These are phyloP conservation scores for Empidonax alnorum DNA, from an alignment of 2,113 vertebrate genomes.

Conservation along the genomic window DNA sequence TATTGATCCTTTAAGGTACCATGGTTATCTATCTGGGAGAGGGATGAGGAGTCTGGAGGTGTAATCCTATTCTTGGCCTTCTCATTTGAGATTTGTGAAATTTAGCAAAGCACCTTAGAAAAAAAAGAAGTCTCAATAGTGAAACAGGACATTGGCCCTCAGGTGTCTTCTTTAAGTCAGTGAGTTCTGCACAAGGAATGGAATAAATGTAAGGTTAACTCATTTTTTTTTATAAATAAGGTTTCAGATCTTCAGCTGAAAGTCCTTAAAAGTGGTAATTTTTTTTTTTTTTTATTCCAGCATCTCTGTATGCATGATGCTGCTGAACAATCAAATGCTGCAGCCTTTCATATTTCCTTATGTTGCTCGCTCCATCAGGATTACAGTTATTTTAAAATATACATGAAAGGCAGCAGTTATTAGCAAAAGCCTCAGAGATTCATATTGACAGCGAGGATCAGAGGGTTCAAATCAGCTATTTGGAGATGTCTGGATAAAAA, in stretches of 20 bases:
- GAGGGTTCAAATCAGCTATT: conserved; percentile 35
- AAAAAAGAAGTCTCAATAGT: neutral
- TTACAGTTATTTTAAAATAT: conserved; percentile 7
- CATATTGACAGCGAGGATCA: neutral
- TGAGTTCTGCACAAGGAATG: neutral
- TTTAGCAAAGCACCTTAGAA: neutral
- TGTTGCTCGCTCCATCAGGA: neutral
- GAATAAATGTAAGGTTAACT: neutral
- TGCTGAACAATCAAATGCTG: conserved; percentile 8
- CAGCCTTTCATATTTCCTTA: neutral
- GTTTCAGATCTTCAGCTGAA: neutral
- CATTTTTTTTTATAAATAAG: neutral
- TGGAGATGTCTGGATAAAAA: neutral
- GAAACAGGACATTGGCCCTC: neutral
- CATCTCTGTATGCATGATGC: neutral
- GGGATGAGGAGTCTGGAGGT: neutral
- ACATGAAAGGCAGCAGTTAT: conserved; percentile 3
- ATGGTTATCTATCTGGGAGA: neutral
- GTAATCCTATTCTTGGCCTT: neutral
- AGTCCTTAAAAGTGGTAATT: neutral
- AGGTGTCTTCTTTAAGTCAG: neutral
- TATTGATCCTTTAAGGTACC: neutral
- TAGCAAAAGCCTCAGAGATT: neutral
- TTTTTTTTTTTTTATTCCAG: neutral
- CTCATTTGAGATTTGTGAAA: neutral